A percentile compares a stretch with the other conserved stretches of the same genome.
Conservation (phyloP, 1,140 invertebrate species). For the Metopolophium dirhodum region DNA sequence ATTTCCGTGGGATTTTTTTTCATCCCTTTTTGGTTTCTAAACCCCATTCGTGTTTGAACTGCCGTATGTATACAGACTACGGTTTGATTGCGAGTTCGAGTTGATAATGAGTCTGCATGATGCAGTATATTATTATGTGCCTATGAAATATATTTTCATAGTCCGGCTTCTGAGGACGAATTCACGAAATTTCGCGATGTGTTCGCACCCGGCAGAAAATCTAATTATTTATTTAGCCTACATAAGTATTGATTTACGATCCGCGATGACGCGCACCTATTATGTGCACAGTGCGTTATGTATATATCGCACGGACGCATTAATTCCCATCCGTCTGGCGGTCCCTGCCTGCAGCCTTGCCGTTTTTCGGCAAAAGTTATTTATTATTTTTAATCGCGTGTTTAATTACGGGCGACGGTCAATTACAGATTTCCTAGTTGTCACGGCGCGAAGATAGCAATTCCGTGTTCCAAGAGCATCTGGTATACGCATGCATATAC, state of each 20-base stretch:
- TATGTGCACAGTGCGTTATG: neutral
- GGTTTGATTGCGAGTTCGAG: too few species aligned
- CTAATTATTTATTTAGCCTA: neutral
- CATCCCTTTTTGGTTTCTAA: too few species aligned
- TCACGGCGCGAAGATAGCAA: constrained; percentile 28
- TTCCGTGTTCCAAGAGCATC: constrained; percentile 22
- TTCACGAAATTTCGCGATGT: neutral
- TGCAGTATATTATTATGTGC: too few species aligned
- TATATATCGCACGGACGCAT: neutral
- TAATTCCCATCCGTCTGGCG: neutral
- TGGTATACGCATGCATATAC: neutral
- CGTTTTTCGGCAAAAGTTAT: constrained; percentile 22
- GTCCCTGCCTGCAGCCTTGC: too few species aligned
- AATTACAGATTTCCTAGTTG: constrained; percentile 46
- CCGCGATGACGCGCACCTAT: neutral
- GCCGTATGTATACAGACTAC: too few species aligned
- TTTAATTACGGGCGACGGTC: constrained; percentile 36
- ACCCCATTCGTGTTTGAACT: too few species aligned
- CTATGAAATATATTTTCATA: neutral
- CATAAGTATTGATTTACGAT: neutral
- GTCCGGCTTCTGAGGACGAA: neutral
- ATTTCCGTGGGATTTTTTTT: too few species aligned
- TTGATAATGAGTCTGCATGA: too few species aligned
- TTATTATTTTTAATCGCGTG: constrained; percentile 33
- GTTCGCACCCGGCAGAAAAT: neutral